Conservation (phyloP, 2,888 invertebrate genomes). For the Anoplius nigerrimus region DNA sequence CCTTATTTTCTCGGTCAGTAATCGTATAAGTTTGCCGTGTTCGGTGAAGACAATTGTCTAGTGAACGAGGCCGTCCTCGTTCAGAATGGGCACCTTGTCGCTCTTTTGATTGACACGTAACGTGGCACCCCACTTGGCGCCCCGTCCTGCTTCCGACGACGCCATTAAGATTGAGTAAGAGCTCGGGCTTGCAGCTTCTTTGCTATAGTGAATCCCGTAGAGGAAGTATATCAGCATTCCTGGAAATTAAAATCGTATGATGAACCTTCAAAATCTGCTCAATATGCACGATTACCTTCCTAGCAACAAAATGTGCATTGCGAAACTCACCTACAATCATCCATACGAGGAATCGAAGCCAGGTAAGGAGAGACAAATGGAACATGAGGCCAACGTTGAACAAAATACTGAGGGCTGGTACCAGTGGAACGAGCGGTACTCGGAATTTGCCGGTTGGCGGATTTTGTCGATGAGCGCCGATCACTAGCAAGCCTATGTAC, state of each 20-base stretch:
- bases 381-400: conserved; percentile 90
- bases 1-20: too few species aligned
- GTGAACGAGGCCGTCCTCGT: conserved; percentile 41
- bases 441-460: conserved; percentile 82
- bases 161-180: conserved; percentile 82
- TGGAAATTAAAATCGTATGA: conserved; percentile 71
- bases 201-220: conserved; percentile 91
- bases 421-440: conserved; percentile 87
- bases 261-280: background rate
- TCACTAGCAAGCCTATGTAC: conserved; percentile 83
- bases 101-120: conserved; percentile 64
- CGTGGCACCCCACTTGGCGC: conserved; percentile 79
- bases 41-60: conserved; percentile 15
- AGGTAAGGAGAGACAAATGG: conserved; percentile 86
- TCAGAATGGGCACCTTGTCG: conserved; percentile 50
- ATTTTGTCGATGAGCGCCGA: conserved; percentile 86
- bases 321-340: conserved; percentile 83
- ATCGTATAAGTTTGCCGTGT: too few species aligned
- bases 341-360: conserved; percentile 91
- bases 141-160: conserved; percentile 79
- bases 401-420: conserved; percentile 87
- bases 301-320: background rate
- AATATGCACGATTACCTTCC: background rate
- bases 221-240: conserved; percentile 89
- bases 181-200: conserved; percentile 81